Base-by-base conservation (phyloP, 2,113 vertebrate genomes). In the Vidua chalybeata region DNA sequence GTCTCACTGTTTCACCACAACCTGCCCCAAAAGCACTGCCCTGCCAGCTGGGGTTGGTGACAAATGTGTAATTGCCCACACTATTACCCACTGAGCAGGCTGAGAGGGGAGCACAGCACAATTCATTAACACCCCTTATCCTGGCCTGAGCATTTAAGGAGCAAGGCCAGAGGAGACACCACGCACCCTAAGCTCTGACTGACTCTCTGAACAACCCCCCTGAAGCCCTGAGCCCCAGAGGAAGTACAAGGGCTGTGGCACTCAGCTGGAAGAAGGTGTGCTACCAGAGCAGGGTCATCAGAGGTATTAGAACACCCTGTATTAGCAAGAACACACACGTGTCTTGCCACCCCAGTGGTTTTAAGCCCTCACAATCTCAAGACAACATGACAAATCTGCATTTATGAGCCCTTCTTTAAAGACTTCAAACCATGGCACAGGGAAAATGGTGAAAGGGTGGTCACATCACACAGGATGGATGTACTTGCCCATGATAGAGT, bases 141-240 rank as follows among this genome's bases (percentile, higher is more conserved):
- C n/a, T 22, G 12, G 64, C 30, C 56, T 48, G 27, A 68, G 30
- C 45, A 15, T 13, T 28, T 64, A 66, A 62, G 28, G 22, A 59
- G 13, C 39, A 55, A 35, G 9, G 56, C 7, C 6, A 71, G 43
- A 46, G 48, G 33, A 72, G 66, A 18, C 15, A 15, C 3, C 2
- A 7, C 1, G 0, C 39, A 19, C 5, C 11, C 18, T 13, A 11
- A 55, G 35, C 4, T 24, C 31, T 15, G 9, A 13, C 3, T 58
- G 71, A 17, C 41, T 43, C 45, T n/a, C 68, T 3, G 6, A 73
- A 39, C 39, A 31, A 23, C 10, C 11, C 20, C 10, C 37, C 28
- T 13, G 20, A 22, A 39, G 7, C 35, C 31, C 59, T 23, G 24
- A 80, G 49, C 45, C n/a, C 41, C 28, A 63, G 52, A 30, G 67